These are phyloP conservation scores for Aptenodytes forsteri DNA, from an alignment of 2,113 vertebrate genomes.

Conservation along the genomic window DNA sequence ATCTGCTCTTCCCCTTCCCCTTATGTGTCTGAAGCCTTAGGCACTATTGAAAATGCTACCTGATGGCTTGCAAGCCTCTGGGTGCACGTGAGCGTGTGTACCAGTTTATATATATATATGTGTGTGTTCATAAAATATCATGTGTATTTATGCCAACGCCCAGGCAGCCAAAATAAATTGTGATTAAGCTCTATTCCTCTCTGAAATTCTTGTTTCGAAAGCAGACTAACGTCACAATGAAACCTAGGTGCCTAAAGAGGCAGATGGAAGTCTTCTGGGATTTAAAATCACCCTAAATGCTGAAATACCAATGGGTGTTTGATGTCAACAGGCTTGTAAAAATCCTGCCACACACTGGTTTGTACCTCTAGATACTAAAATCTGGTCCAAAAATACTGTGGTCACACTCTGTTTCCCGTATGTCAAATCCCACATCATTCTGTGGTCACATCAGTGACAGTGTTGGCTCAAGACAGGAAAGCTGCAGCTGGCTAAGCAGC, in stretches of 20 bases:
- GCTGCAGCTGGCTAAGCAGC: not conserved
- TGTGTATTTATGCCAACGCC: accelerated
- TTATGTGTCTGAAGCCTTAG: not conserved
- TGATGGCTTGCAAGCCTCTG: not conserved
- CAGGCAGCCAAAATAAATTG: not conserved
- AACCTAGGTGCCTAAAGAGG: not conserved
- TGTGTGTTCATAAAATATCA: not conserved
- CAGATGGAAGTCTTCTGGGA: not conserved
- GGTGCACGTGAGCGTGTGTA: not conserved
- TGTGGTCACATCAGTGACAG: not conserved
- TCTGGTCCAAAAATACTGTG: not conserved
- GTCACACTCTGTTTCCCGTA: not conserved
- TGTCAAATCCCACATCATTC: not conserved
- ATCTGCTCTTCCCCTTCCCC: not conserved
- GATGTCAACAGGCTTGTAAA: not conserved
- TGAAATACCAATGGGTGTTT: not conserved
- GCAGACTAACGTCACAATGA: not conserved
- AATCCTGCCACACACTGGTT: not conserved
- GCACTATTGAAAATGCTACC: not conserved
- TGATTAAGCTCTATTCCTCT: not conserved
- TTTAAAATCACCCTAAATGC: not conserved
- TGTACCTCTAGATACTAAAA: not conserved
- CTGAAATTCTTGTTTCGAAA: not conserved
- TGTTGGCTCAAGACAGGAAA: not conserved
- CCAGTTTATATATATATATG: no score